Percentiles rank a stretch among this genome's conserved stretches.
phyloP scores from a whole-genome alignment of 1,140 invertebrate species.

The Delia radicum region DNA sequence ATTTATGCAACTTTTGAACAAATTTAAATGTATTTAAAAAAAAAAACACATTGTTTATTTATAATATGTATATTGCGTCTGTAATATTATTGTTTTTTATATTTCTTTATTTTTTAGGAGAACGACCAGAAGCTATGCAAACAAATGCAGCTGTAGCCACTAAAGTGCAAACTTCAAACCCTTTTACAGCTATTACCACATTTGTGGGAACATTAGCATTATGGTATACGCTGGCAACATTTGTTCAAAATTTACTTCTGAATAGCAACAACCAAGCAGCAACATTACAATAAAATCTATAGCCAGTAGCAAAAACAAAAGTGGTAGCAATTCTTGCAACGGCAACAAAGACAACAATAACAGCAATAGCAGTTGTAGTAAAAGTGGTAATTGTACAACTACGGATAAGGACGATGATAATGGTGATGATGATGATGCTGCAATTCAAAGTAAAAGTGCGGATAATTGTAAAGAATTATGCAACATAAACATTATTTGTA shows the following conservation, averaged over 20 bases:
- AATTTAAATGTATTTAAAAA: too few relatives aligned
- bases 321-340: background rate
- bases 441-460: background rate
- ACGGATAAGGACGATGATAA: background rate
- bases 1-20: too few relatives aligned
- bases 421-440: background rate
- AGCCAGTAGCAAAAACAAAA: background rate
- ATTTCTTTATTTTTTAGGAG: conserved; percentile 43
- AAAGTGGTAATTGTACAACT: background rate
- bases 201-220: conserved; percentile 6
- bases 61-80: too few relatives aligned
- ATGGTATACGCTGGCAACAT: background rate
- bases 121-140: conserved; percentile 55
- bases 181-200: conserved; percentile 6
- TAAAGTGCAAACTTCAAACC: conserved; percentile 2
- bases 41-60: too few relatives aligned
- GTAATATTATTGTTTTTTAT: too few relatives aligned
- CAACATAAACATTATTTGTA: background rate
- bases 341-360: background rate
- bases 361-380: background rate
- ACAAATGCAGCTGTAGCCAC: conserved; percentile 48
- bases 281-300: background rate
- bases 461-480: background rate
- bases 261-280: conserved; percentile 11
- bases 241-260: conserved; percentile 29